Conservation (phyloP, 2,113 vertebrate genomes). For the Geococcyx californianus region DNA sequence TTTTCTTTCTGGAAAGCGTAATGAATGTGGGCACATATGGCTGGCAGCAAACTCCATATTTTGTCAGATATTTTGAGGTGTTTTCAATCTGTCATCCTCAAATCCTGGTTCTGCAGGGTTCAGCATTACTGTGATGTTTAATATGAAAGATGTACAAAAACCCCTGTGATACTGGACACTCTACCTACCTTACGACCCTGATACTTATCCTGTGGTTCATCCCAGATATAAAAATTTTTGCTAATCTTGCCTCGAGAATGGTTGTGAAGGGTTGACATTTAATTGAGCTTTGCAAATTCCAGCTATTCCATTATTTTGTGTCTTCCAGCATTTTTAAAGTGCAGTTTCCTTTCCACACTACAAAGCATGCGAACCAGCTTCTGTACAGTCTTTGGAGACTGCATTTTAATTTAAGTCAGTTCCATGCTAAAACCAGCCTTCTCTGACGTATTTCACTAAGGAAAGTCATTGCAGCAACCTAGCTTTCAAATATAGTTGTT, state of each 20-base stretch:
- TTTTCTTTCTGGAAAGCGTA: background rate
- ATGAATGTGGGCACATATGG: accelerated
- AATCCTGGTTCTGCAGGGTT: background rate
- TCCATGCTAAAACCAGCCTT: background rate
- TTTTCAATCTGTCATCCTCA: background rate
- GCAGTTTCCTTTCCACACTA: background rate
- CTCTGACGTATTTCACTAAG: background rate
- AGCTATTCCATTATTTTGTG: background rate
- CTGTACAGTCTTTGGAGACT: background rate
- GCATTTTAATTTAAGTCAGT: background rate
- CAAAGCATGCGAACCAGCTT: background rate
- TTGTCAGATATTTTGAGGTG: background rate
- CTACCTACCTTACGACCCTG: background rate
- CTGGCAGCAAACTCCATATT: background rate
- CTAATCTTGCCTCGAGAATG: background rate
- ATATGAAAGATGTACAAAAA: background rate
- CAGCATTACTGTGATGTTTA: background rate
- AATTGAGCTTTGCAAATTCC: background rate
- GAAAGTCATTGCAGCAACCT: background rate
- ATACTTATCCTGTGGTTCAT: background rate
- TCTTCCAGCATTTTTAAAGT: background rate
- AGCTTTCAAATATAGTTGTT: background rate
- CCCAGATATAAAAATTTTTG: background rate
- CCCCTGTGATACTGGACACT: background rate
- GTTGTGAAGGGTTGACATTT: background rate